Evolutionary conservation across 2,888 invertebrate species (phyloP), one percentile per base, ranked within the genome.

Genomic region (Cylloceria caligata): DNA sequence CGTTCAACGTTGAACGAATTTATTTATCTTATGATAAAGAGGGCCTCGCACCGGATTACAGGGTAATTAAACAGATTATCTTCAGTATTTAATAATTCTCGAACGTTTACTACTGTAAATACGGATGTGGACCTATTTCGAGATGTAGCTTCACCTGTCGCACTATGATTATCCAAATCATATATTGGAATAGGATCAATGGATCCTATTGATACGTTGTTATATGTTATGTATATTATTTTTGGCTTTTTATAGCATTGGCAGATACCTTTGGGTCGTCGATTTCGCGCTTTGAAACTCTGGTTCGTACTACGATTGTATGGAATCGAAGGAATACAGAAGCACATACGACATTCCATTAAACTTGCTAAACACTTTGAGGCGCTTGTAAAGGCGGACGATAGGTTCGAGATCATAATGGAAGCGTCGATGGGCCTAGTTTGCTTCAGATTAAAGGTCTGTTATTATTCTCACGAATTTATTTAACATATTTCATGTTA

Each of bases 1-100:
- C 98, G 0, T 97, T 99, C 89, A 97, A 96, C 86, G 97, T 99
- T 0, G 98, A 99, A 89, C 96, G 99, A 85, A 96, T 97, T 77
- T 99, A 98, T 91, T 94, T 98, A 74, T 95, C 96, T 85, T 96
- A 97, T 89, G 95, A 96, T 87, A 95, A 95, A 76, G 94, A 95
- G 84, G 95, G 95, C 1, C 91, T 94, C 45, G 94, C 95, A 7
- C 95, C 95, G 0, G 96, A 95, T 87, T 95, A 94, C 84, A 93
- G 95, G 86, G 94, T 94, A 91, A 34, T 19, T 9, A 4, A 60
- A 21, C 9, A 6, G 60, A 47, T 19, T 42, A 7, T 60, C 21
- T 34, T 4, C 24, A 39, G 9, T 36, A 27, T 30, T 3, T 36
- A 27, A 57, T 30, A 16, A 62, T 62, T 9, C 21, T n/a, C n/a